A percentile compares a stretch with the other conserved stretches of the same genome.
Conservation (phyloP, 2,888 invertebrate species). For the Trachelus iudaicus region DNA sequence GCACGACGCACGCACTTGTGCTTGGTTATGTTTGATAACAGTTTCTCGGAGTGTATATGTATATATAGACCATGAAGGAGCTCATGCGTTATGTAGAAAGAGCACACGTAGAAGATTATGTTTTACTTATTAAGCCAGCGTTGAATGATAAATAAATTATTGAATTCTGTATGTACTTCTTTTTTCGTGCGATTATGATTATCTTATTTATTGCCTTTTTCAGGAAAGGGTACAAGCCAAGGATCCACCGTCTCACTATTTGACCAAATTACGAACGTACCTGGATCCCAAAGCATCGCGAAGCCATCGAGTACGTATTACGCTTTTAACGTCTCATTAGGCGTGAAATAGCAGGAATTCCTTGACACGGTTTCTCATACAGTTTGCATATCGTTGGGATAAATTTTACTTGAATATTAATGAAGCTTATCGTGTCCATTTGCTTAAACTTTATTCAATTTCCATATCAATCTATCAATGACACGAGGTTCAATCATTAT, state of each 20-base stretch:
- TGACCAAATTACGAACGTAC: constrained; percentile 94
- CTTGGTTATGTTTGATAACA: background rate
- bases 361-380: constrained; percentile 8
- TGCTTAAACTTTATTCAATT: background rate
- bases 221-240: constrained; percentile 98
- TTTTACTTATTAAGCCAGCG: background rate
- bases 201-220: constrained; percentile 52
- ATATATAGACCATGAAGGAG: background rate
- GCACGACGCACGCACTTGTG: background rate
- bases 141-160: background rate
- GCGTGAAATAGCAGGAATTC: constrained; percentile 17
- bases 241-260: constrained; percentile 95
- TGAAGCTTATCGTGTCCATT: constrained; percentile 17
- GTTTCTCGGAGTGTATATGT: background rate
- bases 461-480: background rate
- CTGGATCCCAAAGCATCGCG: constrained; percentile 96
- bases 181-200: background rate
- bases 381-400: background rate
- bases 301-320: constrained; percentile 86
- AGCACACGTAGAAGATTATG: background rate
- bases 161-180: background rate
- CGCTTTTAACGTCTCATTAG: background rate
- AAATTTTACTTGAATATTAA: constrained; percentile 19
- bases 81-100: background rate
- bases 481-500: background rate